Evolutionary conservation across 92 coral and sea anemone genomes (phyloP).

Genomic region (Zoanthus sansibaricus): DNA sequence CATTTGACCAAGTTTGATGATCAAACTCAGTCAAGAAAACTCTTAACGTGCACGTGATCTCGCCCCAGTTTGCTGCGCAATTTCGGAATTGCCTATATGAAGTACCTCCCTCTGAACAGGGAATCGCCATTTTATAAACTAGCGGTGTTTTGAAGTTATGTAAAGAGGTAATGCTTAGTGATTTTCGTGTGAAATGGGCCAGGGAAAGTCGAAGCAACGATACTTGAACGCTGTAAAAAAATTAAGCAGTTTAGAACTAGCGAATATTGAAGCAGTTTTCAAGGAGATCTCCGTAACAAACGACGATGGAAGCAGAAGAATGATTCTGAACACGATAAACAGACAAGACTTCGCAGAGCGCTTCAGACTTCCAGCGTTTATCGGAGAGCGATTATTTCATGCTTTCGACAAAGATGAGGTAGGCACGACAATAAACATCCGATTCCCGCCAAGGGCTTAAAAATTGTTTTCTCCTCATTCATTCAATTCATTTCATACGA

Average conservation of each 20-base stretch:
- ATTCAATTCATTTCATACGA: too few relatives aligned
- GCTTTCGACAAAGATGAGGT: slow-evolving; percentile 95
- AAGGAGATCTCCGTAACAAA: slow-evolving; percentile 87
- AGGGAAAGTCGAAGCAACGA: slow-evolving; percentile 86
- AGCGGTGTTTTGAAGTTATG: background rate
- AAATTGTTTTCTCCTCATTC: too few relatives aligned
- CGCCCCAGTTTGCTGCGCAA: background rate
- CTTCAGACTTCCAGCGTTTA: slow-evolving; percentile 92
- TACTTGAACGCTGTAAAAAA: slow-evolving; percentile 87
- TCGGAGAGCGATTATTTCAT: slow-evolving; percentile 95
- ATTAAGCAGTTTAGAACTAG: slow-evolving; percentile 88
- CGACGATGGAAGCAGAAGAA: slow-evolving; percentile 89
- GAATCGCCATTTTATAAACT: slow-evolving; percentile 27
- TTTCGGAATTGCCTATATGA: background rate
- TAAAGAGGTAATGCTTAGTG: background rate
- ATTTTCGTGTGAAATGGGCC: slow-evolving; percentile 68
- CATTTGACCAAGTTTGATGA: too few relatives aligned
- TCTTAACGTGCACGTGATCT: background rate
- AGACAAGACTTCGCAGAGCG: slow-evolving; percentile 98
- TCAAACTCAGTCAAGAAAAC: too few relatives aligned
- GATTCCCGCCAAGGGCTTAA: too few relatives aligned
- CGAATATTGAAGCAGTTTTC: slow-evolving; percentile 91
- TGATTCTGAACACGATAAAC: slow-evolving; percentile 83
- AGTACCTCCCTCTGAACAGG: background rate
- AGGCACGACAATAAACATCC: background rate